Conservation (phyloP, 2,113 vertebrate species). For the Entomyzon cyanotis region DNA sequence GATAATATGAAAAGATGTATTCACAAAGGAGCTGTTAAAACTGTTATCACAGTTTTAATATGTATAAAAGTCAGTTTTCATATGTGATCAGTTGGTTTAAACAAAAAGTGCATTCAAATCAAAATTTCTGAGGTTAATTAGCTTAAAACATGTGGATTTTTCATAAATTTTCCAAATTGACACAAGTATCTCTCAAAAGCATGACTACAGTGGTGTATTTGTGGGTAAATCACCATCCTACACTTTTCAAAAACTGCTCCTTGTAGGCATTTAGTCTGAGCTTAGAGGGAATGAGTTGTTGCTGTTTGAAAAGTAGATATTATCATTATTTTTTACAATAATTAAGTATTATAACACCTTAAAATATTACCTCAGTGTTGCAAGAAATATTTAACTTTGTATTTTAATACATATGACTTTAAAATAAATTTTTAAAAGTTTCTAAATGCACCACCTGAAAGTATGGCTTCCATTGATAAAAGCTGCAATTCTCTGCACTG, state of each 20-base stretch:
- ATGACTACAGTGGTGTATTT: not conserved
- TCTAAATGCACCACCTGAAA: not conserved
- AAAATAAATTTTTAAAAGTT: not conserved
- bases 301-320: not conserved
- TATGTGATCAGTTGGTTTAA: not conserved
- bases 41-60: not conserved
- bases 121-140: not conserved
- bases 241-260: not conserved
- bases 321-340: not conserved
- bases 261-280: not conserved
- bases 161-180: not conserved
- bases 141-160: not conserved
- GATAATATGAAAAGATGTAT: not conserved
- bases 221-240: not conserved
- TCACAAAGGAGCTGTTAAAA: not conserved
- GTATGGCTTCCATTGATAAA: not conserved
- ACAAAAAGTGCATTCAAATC: not conserved
- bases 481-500: not conserved
- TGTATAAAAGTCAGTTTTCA: not conserved
- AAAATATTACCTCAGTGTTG: not conserved
- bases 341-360: not conserved
- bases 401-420: not conserved
- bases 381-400: not conserved
- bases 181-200: not conserved
- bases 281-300: not conserved